Base-by-base conservation (phyloP, 2,888 invertebrate species). In the Clitarchus hookeri region DNA sequence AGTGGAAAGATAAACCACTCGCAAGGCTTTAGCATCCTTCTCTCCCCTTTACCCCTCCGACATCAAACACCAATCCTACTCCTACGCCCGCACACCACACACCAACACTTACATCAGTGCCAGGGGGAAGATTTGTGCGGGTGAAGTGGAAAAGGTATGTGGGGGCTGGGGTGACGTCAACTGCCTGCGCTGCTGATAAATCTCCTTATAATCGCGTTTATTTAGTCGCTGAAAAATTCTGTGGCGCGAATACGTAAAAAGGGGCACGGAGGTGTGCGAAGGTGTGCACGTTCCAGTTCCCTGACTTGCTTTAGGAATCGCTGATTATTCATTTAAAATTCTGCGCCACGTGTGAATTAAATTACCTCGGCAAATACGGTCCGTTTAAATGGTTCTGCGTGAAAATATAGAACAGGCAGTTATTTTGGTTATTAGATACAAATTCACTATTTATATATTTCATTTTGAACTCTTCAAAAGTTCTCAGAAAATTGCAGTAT, bases 1-100 rank as follows among this genome's bases (percentile, higher is more conserved):
- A 82, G 82, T 82, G 36, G 82, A 82, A 82, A 82, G 82, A 82
- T 82, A 82, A 82, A 82, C 82, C 82, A 82, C 82, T 82, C 82
- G 65, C 65, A 65, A 6, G 44, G 82, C 36, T 44, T 82, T 82
- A 82, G 82, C 82, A 44, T 82, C 65, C 65, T 82, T 82, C 82
- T 27, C 82, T 27, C 82, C 12, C 44, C 36, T 23, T n/a, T 13
- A 9, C 80, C n/a, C 16, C 8, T 23, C 65, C 65, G 1, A 19
- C 65, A 65, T 65, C 23, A 65, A 48, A 65, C 23, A n/a, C 23
- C n/a, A 65, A n/a, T 65, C 65, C 65, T 19, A 23, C 53, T 53
- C 6, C 19, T 53, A 16, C 53, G 8, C 65, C 65, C 65, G 65
- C 65, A 65, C 8, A n/a, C 65, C 65, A 9, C 65, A 65, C 65